phyloP scores from a whole-genome alignment of 64 coral and sea anemone species.

The Montipora foliosa region DNA sequence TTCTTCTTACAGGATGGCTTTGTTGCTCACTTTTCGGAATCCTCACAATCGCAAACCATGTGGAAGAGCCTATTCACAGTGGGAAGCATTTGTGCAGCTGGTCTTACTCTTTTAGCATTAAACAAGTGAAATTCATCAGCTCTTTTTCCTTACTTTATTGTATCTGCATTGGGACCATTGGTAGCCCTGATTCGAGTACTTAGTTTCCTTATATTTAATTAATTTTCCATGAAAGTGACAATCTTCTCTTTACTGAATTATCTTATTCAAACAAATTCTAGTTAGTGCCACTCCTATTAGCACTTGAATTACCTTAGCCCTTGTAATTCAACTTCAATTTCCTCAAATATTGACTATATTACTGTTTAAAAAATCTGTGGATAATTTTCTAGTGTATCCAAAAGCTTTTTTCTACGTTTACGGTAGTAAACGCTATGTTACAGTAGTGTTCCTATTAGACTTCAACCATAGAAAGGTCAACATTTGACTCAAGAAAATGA shows the following conservation, averaged over 20 bases:
- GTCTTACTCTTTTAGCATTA: conserved; percentile 65
- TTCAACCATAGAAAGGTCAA: no score
- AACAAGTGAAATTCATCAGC: conserved; percentile 47
- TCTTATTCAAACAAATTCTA: no score
- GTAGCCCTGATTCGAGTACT: background rate
- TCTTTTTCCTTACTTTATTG: conserved; percentile 9
- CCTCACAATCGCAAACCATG: conserved; percentile 52
- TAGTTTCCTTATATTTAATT: no score
- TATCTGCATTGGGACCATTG: conserved; percentile 49
- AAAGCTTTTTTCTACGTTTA: no score
- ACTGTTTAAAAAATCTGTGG: no score
- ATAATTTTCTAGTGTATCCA: no score
- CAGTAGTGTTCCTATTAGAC: no score
- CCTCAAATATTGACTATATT: background rate
- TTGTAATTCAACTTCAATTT: background rate
- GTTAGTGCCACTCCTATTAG: no score
- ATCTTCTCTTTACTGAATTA: no score
- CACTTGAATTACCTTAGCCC: background rate
- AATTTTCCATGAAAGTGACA: no score
- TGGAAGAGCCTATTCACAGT: conserved; percentile 79
- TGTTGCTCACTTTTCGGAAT: conserved; percentile 71
- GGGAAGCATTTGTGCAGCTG: conserved; percentile 75
- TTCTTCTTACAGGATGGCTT: conserved; percentile 62
- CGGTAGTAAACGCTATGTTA: no score
- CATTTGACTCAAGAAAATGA: no score